phyloP scores from a whole-genome alignment of 1,140 invertebrate species.

The Ceratitis capitata region DNA sequence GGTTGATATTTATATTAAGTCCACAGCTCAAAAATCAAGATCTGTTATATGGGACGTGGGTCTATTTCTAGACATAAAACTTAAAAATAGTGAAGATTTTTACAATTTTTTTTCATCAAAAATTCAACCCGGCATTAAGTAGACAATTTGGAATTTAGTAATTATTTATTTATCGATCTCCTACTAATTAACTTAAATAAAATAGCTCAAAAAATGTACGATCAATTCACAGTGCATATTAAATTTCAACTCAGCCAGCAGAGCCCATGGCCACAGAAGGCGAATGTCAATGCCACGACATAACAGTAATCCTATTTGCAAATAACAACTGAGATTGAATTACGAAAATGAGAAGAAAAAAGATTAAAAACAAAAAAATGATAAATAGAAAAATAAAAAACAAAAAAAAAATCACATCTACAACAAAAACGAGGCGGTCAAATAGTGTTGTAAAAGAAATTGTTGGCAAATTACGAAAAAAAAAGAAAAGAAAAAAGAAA shows the following conservation, averaged over 20 bases:
- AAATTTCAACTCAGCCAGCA: neutral
- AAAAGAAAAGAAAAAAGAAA: neutral
- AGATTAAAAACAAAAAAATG: neutral
- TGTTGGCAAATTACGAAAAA: neutral
- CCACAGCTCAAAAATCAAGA: too few species aligned
- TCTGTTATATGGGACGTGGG: too few species aligned
- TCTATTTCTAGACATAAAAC: too few species aligned
- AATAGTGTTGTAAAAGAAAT: neutral
- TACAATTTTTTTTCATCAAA: too few species aligned
- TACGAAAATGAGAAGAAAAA: neutral
- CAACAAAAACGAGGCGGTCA: neutral
- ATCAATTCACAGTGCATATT: neutral
- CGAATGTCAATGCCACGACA: slow-evolving; percentile 3
- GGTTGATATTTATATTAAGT: too few species aligned
- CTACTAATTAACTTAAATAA: neutral
- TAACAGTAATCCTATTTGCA: neutral
- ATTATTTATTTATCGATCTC: neutral
- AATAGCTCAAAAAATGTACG: neutral
- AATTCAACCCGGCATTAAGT: too few species aligned
- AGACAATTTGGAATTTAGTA: neutral
- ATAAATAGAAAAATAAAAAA: neutral
- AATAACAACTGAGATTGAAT: neutral
- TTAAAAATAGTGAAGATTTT: too few species aligned
- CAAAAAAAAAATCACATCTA: neutral
- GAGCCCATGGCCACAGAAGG: neutral